Evolutionary conservation across 2,888 invertebrate species (phyloP).

Genomic region (Anarsia innoxiella): DNA sequence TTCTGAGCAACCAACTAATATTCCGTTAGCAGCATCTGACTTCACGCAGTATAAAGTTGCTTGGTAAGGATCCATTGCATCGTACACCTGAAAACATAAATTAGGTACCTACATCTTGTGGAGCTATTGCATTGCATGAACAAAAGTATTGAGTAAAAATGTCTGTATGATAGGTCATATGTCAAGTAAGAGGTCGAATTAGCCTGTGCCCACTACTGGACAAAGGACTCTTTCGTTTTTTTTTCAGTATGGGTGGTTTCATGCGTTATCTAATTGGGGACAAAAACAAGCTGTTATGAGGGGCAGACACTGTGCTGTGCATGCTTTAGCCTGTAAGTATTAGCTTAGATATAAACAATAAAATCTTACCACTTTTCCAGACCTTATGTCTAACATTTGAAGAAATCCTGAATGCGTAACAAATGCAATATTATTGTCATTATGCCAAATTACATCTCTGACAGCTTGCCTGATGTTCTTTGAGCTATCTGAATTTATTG

Average conservation of each 20-base stretch:
- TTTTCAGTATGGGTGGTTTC: too few relatives aligned
- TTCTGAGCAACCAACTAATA: slow-evolving; percentile 51
- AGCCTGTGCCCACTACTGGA: too few relatives aligned
- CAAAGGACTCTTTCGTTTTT: too few relatives aligned
- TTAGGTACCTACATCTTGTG: too few relatives aligned
- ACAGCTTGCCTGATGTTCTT: slow-evolving; percentile 33
- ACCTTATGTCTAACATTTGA: slow-evolving; percentile 42
- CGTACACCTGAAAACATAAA: slow-evolving; percentile 38
- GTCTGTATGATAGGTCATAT: too few relatives aligned
- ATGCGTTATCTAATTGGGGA: too few relatives aligned
- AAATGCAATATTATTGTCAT: slow-evolving; percentile 41
- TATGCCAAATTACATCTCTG: slow-evolving; percentile 55
- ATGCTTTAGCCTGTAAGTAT: too few relatives aligned
- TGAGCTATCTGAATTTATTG: slow-evolving; percentile 27
- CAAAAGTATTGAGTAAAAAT: too few relatives aligned
- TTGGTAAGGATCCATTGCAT: slow-evolving; percentile 48
- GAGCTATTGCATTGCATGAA: too few relatives aligned
- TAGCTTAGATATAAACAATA: slow-evolving; percentile 1
- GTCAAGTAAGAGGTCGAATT: too few relatives aligned
- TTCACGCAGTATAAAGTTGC: slow-evolving; percentile 55
- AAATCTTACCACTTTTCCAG: slow-evolving; percentile 35
- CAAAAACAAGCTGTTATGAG: too few relatives aligned
- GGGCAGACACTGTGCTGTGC: too few relatives aligned
- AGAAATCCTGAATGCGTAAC: slow-evolving; percentile 54
- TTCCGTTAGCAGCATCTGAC: slow-evolving; percentile 43